Percentiles rank a stretch among this genome's conserved stretches.
phyloP scores from a whole-genome alignment of 2,888 invertebrate genomes.

The Antheraea yamamai region DNA sequence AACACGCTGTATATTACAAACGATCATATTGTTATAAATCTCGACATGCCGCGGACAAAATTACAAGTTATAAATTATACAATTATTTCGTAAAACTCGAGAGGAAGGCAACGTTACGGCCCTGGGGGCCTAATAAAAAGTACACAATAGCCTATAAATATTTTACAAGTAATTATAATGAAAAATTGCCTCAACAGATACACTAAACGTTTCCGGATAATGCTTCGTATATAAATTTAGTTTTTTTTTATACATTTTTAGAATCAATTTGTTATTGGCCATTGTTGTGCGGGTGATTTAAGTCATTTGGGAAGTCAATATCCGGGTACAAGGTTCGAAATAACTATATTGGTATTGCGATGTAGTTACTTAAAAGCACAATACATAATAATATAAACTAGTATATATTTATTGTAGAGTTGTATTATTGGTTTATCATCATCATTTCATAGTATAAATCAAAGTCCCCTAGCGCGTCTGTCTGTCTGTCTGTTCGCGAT shows the following conservation, averaged over 20 bases:
- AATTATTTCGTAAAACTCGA: slow-evolving; percentile 50
- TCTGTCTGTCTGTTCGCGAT: too few species aligned
- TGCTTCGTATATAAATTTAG: slow-evolving; percentile 59
- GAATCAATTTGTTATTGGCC: slow-evolving; percentile 54
- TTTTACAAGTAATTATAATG: slow-evolving; percentile 75
- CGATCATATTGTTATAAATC: slow-evolving; percentile 34
- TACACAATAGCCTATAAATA: slow-evolving; percentile 74
- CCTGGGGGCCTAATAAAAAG: slow-evolving; percentile 52
- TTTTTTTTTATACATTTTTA: slow-evolving; percentile 40
- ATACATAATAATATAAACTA: not conserved
- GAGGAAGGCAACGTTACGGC: slow-evolving; percentile 38
- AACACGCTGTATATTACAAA: slow-evolving; percentile 1
- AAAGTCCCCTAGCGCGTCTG: too few species aligned
- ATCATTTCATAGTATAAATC: too few species aligned
- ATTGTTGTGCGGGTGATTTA: slow-evolving; percentile 35
- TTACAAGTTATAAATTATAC: slow-evolving; percentile 65
- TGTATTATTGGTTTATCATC: not conserved
- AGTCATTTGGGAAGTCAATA: slow-evolving; percentile 13
- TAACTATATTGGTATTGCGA: not conserved
- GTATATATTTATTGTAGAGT: too few species aligned
- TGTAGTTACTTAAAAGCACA: not conserved
- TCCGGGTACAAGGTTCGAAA: slow-evolving; percentile 7
- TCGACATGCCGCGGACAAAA: slow-evolving; percentile 49
- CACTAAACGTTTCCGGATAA: slow-evolving; percentile 65
- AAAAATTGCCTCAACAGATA: slow-evolving; percentile 56